Evolutionary conservation across 2,888 invertebrate species (phyloP), one percentile per base, ranked within the genome.

Genomic region (Dione juno): DNA sequence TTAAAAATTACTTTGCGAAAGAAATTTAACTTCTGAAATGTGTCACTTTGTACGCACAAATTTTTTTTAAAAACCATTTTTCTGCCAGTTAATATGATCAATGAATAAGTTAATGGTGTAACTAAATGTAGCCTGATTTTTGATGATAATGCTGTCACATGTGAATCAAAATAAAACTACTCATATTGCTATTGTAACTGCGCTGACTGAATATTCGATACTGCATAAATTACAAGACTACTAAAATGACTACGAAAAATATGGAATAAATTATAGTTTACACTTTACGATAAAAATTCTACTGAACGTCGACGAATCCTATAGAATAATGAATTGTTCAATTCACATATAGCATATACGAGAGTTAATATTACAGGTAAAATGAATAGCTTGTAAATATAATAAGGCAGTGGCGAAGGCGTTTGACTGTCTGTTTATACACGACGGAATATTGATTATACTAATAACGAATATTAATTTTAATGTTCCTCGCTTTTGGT

Each of bases 251-350:
- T 37, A 57, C 16, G 57, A 37, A 40, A 57, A 37, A 57, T 57
- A 57, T 57, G 57, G 57, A 37, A 57, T 57, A 57, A 57, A 57
- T 57, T 57, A 57, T 57, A 57, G 37, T 7, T 57, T 16, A 57
- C 37, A 37, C 6, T 57, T 16, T 57, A 2, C 57, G 37, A 10
- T 11, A 37, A 57, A 57, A 57, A 37, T 37, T 57, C 57, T 50
- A 19, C 19, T 40, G 37, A 57, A 37, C 9, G 16, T 6, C 37
- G 16, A 37, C 11, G 37, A 37, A 16, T 16, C 37, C 16, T 16
- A 37, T 16, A 3, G 16, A 57, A 37, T 37, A 37, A 16, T 57
- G 16, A 37, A 35, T 16, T 57, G 28, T 37, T 16, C 16, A 37
- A n/a, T 13, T n/a, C 35, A 35, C 1, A 3, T 5, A n/a, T 3